phyloP scores from a whole-genome alignment of 2,797 vertebrate species.

The Phoeniculus purpureus region DNA sequence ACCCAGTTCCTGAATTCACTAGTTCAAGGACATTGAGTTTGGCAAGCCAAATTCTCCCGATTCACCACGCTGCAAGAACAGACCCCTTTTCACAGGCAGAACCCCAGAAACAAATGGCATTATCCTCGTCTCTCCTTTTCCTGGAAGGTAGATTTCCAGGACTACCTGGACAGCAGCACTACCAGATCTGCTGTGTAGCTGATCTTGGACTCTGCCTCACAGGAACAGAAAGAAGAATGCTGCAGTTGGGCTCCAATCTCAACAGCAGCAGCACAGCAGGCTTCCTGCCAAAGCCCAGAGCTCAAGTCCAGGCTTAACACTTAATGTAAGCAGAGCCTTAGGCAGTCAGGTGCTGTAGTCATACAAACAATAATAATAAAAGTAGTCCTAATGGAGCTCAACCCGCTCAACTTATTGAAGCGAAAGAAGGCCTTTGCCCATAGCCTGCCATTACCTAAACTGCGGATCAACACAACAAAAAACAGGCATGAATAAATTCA shows the following conservation, averaged over 20 bases:
- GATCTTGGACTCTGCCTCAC: constrained; percentile 44
- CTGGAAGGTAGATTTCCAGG: constrained; percentile 49
- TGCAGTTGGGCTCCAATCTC: neutral
- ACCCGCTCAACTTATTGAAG: constrained; percentile 40
- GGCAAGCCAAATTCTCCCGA: neutral
- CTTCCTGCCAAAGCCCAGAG: constrained; percentile 65
- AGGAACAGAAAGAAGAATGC: neutral
- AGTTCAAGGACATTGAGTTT: neutral
- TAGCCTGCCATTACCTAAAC: neutral
- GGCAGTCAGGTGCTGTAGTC: constrained; percentile 69
- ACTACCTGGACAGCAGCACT: constrained; percentile 29
- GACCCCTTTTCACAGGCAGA: neutral
- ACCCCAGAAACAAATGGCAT: neutral
- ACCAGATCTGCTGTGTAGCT: constrained; percentile 28
- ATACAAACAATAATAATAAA: constrained; percentile 58
- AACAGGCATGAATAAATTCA: neutral
- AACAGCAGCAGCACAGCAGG: constrained; percentile 20
- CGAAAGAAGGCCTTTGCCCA: constrained; percentile 18
- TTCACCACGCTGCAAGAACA: neutral
- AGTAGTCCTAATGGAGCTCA: constrained; percentile 60
- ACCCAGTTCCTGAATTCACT: neutral
- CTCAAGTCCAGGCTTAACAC: constrained; percentile 68
- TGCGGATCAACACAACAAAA: constrained; percentile 13
- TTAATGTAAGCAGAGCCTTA: constrained; percentile 67
- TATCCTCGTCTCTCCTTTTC: neutral